Evolutionary conservation across 2,797 vertebrate genomes (phyloP), one percentile per base, ranked within the genome.

Genomic region (Tauraco hartlaubi): DNA sequence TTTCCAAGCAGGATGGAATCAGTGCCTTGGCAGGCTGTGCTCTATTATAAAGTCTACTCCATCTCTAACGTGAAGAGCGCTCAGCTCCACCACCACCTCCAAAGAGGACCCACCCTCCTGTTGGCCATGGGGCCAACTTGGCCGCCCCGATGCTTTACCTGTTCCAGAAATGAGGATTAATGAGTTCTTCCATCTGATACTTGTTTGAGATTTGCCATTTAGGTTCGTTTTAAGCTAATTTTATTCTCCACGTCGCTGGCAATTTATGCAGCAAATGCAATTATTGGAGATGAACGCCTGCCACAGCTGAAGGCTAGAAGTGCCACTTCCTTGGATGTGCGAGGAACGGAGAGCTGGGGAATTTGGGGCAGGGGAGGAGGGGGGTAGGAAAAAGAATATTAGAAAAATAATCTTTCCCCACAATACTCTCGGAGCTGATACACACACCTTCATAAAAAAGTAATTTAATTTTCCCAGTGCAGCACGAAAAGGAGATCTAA

Each of bases 381-480:
- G 64, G 39, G 39, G 39, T 41, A 41, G 39, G 35, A 79, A 61
- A 8, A 90, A 93, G 95, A 96, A 94, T 97, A 97, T 97, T 98
- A 97, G 97, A 96, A 97, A 97, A 98, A 97, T 96, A 97, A 97
- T 98, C 97, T 92, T 96, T 95, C 83, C 73, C 67, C 55, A 93
- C 44, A 73, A 93, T 95, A 72, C 86, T 96, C 96, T 96, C 92
- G 25, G 94, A 98, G 97, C 94, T 85, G 95, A 97, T 96, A 66
- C 68, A 16, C 95, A 96, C 93, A 97, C 95, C 95, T 97, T 98
- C 96, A 96, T 96, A 97, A 97, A 97, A 96, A 97, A 93, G 96
- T 98, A 97, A 98, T 97, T 98, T 97, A 98, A 98, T 98, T 98
- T 98, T 96, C 96, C 96, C 95, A 96, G 95, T 91, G 97, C 95